phyloP scores from a whole-genome alignment of 2,797 vertebrate genomes.

The Sebastes umbrosus region DNA sequence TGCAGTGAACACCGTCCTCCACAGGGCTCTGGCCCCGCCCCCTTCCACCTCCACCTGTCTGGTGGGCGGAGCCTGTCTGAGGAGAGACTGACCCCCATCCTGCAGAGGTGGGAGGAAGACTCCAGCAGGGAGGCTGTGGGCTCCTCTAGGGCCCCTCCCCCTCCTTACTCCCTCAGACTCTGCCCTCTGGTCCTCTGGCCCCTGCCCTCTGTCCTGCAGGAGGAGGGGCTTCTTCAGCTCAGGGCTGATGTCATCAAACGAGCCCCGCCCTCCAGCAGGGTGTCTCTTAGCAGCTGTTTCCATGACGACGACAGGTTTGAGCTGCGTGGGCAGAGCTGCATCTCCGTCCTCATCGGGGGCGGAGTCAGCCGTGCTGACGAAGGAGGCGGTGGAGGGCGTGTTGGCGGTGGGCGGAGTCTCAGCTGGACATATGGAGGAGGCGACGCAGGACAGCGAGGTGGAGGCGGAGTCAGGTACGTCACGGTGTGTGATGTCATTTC shows the following conservation, averaged over 20 bases:
- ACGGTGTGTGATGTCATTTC: conserved; percentile 5
- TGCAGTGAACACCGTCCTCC: conserved; percentile 89
- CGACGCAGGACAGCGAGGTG: not conserved
- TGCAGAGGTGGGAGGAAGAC: conserved; percentile 10
- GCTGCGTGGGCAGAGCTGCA: not conserved
- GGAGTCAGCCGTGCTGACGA: conserved; percentile 60
- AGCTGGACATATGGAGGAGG: not conserved
- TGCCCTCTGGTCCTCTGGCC: conserved; percentile 18
- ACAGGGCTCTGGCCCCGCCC: conserved; percentile 83
- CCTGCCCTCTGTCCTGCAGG: not conserved
- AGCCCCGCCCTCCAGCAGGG: not conserved
- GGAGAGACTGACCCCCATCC: conserved; percentile 4
- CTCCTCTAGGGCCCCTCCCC: conserved; percentile 4
- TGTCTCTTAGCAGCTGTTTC: not conserved
- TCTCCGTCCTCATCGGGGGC: not conserved
- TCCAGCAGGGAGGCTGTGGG: conserved; percentile 5
- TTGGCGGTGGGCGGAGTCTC: not conserved
- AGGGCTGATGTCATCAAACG: conserved; percentile 36
- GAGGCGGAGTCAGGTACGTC: not conserved
- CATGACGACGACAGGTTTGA: not conserved
- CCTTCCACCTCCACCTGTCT: conserved; percentile 62
- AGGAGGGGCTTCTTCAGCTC: conserved; percentile 22
- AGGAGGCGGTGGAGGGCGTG: conserved; percentile 42
- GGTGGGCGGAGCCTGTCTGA: conserved; percentile 20
- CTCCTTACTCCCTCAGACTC: conserved; percentile 60